Evolutionary conservation across 2,888 invertebrate genomes (phyloP), one percentile per base, ranked within the genome.

Genomic region (Eubasilissa splendida): DNA sequence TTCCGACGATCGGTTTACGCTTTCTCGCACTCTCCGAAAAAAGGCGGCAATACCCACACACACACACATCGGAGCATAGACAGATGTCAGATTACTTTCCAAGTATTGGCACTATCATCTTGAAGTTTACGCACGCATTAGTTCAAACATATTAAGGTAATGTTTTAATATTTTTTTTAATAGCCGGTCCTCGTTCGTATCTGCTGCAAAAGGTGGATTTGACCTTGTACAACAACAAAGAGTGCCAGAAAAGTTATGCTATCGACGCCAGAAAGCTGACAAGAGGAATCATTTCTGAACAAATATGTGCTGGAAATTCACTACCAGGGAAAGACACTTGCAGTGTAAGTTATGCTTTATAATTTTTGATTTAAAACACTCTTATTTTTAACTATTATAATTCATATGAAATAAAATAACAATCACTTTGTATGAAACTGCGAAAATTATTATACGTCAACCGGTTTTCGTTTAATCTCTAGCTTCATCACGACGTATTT

Each of bases 301-400:
- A 89, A 84, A 85, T 90, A 79, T 90, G 90, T 83, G 90, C 89
- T 4, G 90, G 90, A 1, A 86, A 86, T 60, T 83, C 88, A 53
- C 85, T 85, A 0, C 88, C 87, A 2, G 88, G 88, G 14, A 88
- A 86, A 80, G 88, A 88, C 82, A 88, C 89, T 0, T 89, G 88
- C 59, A 83, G 70, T 74, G 82, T 82, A 54, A 11, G 42, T 22
- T 22, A 22, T 22, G 22, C 22, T 22, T 22, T 22, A 22, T 22
- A 1, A 22, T 22, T 22, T 22, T 22, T 22, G 22, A 1, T 22
- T 22, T 1, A 22, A 22, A 22, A 22, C 22, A 1, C 22, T 22
- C 22, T 22, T 22, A 1, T 22, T 22, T 22, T 22, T 22, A 22
- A 22, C 22, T 22, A 22, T 22, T 22, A 22, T 22, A 22, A 22